A percentile compares a stretch with the other conserved stretches of the same genome.
phyloP scores from a whole-genome alignment of 2,888 invertebrate genomes.

The Ectemnius cavifrons region DNA sequence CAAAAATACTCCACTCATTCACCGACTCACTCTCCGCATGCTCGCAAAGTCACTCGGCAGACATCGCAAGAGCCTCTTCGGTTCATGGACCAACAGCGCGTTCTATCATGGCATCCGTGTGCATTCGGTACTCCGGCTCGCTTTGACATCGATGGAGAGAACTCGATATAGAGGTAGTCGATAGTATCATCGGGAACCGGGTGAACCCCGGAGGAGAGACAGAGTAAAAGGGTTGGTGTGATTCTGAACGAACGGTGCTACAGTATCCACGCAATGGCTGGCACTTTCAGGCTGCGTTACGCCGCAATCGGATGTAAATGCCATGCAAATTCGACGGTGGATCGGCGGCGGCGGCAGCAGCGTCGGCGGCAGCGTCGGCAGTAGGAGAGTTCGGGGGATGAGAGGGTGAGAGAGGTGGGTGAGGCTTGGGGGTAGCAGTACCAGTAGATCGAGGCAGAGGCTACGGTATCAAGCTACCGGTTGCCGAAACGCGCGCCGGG shows the following conservation, averaged over 20 bases:
- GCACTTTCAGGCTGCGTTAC: conserved; percentile 63
- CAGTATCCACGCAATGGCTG: conserved; percentile 35
- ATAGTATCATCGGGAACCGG: conserved; percentile 17
- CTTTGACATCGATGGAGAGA: too few species aligned
- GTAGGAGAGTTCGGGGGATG: conserved; percentile 34
- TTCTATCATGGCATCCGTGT: too few species aligned
- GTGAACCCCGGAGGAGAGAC: conserved; percentile 28
- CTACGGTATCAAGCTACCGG: conserved; percentile 48
- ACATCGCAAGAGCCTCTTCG: too few species aligned
- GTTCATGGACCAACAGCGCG: too few species aligned
- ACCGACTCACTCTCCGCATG: conserved; percentile 11
- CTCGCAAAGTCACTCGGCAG: not conserved
- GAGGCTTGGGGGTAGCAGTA: not conserved
- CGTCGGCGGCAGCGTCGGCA: conserved; percentile 37
- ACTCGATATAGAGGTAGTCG: not conserved
- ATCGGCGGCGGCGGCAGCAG: conserved; percentile 36
- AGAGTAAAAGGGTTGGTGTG: conserved; percentile 32
- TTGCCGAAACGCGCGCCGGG: conserved; percentile 52
- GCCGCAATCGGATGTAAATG: conserved; percentile 72
- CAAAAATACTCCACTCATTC: conserved; percentile 11
- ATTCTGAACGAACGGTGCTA: not conserved
- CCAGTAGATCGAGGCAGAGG: conserved; percentile 34
- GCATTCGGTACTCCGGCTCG: too few species aligned
- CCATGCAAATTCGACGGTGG: conserved; percentile 69
- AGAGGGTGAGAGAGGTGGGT: conserved; percentile 31